Percentiles rank a stretch among this genome's conserved stretches.
Evolutionary conservation across 2,797 vertebrate species (phyloP).

Genomic region (Crocidura indochinensis): DNA sequence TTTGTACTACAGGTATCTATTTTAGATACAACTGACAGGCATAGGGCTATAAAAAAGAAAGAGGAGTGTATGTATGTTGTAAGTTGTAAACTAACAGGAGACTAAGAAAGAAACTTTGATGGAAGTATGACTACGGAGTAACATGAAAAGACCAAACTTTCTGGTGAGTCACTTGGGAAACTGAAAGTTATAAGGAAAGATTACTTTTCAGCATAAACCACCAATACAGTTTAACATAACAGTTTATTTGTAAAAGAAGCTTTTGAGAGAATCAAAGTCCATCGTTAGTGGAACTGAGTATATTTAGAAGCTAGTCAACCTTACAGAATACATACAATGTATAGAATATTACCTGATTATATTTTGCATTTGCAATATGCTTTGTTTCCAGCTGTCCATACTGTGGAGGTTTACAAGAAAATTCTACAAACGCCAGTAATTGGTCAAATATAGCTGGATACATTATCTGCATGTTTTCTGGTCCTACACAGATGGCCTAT

Average conservation of each 20-base stretch:
- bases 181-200: constrained; percentile 42
- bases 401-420: constrained; percentile 99
- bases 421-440: constrained; percentile 98
- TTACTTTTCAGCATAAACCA: constrained; percentile 61
- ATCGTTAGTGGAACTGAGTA: constrained; percentile 65
- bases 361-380: constrained; percentile 99
- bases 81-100: too few species aligned
- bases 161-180: constrained; percentile 54
- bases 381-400: constrained; percentile 99
- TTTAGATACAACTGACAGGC: constrained; percentile 35
- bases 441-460: constrained; percentile 99
- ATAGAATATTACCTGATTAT: constrained; percentile 95
- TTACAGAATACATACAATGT: constrained; percentile 71
- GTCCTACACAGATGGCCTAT: constrained; percentile 98
- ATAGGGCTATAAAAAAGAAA: constrained; percentile 38
- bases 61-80: background rate
- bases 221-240: constrained; percentile 4
- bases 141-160: constrained; percentile 33
- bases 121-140: constrained; percentile 41
- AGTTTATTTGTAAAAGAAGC: constrained; percentile 63
- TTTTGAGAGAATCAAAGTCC: constrained; percentile 64
- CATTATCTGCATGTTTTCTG: constrained; percentile 99
- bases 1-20: constrained; percentile 35
- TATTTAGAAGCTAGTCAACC: constrained; percentile 62
- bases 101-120: constrained; percentile 42